Conservation (phyloP, 2,888 invertebrate genomes). For the Itoplectis maculator region DNA sequence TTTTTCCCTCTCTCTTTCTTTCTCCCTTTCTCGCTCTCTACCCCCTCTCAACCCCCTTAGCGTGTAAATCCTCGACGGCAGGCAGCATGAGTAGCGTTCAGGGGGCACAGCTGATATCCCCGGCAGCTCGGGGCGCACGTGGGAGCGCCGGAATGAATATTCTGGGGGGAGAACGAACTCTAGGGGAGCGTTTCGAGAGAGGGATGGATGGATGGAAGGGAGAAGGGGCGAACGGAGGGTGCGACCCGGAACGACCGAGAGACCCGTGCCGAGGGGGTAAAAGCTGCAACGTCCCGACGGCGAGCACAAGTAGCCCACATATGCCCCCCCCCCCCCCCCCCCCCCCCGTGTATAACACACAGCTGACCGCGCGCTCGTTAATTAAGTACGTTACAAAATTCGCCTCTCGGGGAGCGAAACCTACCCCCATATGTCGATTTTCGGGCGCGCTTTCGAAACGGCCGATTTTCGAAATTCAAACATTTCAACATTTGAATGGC, state of each 20-base stretch:
- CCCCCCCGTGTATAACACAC: conserved; percentile 77
- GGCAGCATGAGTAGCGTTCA: background rate
- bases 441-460: conserved; percentile 10
- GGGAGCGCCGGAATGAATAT: conserved; percentile 65
- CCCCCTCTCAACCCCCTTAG: conserved; percentile 17
- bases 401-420: conserved; percentile 30
- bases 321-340: no score
- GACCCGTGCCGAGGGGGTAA: conserved; percentile 54
- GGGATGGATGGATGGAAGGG: conserved; percentile 47
- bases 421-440: conserved; percentile 23
- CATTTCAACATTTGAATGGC: background rate
- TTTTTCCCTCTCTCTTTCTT: no score
- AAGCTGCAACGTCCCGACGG: conserved; percentile 68
- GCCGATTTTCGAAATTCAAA: background rate
- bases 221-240: conserved; percentile 51
- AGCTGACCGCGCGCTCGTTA: conserved; percentile 83
- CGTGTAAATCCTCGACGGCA: conserved; percentile 54
- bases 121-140: conserved; percentile 70
- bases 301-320: conserved; percentile 72
- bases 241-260: conserved; percentile 23
- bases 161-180: conserved; percentile 62
- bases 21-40: conserved; percentile 15
- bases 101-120: conserved; percentile 81
- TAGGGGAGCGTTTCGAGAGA: conserved; percentile 66
- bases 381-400: conserved; percentile 82